These are phyloP conservation scores for Brenthis hecate DNA, from an alignment of 2,888 invertebrate genomes.

Conservation along the genomic window DNA sequence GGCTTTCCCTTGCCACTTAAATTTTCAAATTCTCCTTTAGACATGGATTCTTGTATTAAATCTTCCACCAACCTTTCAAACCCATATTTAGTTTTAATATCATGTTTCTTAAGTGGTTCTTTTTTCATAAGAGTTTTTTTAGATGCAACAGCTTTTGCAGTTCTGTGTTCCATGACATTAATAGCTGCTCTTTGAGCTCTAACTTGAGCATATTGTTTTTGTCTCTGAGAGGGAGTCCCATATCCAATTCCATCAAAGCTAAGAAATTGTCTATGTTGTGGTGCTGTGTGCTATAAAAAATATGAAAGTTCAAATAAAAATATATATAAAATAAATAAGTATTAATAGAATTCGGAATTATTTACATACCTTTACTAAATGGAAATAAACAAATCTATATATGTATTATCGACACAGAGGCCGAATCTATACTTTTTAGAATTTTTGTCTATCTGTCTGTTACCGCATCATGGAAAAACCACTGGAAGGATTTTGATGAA, in stretches of 20 bases:
- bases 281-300: conserved; percentile 87
- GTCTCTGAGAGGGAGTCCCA: conserved; percentile 89
- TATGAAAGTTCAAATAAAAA: neutral
- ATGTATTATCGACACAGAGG: too few species aligned
- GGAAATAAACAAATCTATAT: too few species aligned
- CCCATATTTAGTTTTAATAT: conserved; percentile 90
- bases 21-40: conserved; percentile 94
- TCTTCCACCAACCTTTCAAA: conserved; percentile 95
- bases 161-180: conserved; percentile 83
- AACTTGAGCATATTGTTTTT: conserved; percentile 88
- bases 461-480: too few species aligned
- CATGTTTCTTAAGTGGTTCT: conserved; percentile 83
- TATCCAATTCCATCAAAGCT: conserved; percentile 89
- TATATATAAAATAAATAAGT: neutral
- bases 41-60: conserved; percentile 95
- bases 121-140: conserved; percentile 86
- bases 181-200: conserved; percentile 86
- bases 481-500: too few species aligned
- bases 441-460: too few species aligned
- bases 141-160: conserved; percentile 83
- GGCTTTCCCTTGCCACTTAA: conserved; percentile 92
- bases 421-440: too few species aligned
- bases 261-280: conserved; percentile 93
- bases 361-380: too few species aligned
- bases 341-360: too few species aligned